A percentile compares a stretch with the other conserved stretches of the same genome.
Evolutionary conservation across 2,113 vertebrate genomes (phyloP).

Genomic region (Himantopus leucocephalus): DNA sequence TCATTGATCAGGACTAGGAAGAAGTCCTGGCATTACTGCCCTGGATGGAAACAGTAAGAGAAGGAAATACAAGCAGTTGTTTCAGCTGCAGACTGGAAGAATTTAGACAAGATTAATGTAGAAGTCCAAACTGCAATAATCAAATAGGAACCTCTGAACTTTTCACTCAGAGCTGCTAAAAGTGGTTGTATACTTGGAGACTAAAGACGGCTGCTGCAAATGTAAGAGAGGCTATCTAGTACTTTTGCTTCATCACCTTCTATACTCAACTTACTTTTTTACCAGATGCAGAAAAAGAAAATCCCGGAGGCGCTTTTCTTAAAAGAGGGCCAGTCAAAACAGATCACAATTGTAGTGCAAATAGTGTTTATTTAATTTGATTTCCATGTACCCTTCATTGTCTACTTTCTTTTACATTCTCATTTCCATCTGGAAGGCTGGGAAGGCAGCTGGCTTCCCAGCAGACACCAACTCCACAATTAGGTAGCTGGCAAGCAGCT

Average conservation of each 20-base stretch:
- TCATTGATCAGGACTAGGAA: not conserved
- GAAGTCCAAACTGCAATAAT: not conserved
- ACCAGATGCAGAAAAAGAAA: not conserved
- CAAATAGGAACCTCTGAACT: not conserved
- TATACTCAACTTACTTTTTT: not conserved
- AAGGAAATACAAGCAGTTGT: not conserved
- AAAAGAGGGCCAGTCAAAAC: not conserved
- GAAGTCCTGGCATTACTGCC: not conserved
- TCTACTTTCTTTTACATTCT: not conserved
- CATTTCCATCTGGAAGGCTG: conserved; percentile 40
- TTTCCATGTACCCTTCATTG: conserved; percentile 41
- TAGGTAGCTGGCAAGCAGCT: conserved; percentile 54
- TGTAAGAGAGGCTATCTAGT: not conserved
- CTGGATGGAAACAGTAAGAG: not conserved
- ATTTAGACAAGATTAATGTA: not conserved
- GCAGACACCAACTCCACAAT: conserved; percentile 50
- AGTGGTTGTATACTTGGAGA: not conserved
- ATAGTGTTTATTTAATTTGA: conserved; percentile 9
- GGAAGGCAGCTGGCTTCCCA: conserved; percentile 54
- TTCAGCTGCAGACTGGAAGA: not conserved
- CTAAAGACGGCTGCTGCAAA: not conserved
- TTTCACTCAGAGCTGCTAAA: not conserved
- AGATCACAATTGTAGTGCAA: not conserved
- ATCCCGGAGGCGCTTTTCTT: not conserved
- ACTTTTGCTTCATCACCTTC: not conserved